These are phyloP conservation scores for Galagoides demidoff DNA, from an alignment of 2,797 vertebrate species.

Conservation along the genomic window DNA sequence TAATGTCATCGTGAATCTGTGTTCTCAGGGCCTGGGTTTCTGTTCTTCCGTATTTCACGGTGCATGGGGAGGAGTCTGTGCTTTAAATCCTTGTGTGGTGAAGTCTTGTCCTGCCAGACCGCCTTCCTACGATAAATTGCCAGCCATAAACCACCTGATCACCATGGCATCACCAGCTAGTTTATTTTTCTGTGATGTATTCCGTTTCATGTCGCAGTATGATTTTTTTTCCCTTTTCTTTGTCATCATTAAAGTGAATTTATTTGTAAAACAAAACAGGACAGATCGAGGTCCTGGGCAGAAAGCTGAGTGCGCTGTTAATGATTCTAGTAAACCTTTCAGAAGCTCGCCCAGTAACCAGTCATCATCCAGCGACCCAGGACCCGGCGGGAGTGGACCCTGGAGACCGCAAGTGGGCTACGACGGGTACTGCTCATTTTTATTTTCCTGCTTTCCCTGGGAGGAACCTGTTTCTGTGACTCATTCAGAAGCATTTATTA, in stretches of 20 bases:
- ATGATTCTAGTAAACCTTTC: slow-evolving; percentile 89
- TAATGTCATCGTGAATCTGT: neutral
- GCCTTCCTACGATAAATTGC: neutral
- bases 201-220: neutral
- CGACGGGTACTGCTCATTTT: slow-evolving; percentile 90
- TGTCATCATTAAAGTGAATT: slow-evolving; percentile 47
- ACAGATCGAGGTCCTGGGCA: slow-evolving; percentile 82
- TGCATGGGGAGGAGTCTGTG: neutral
- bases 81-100: neutral
- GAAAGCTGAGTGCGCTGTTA: slow-evolving; percentile 85
- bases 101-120: neutral
- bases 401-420: slow-evolving; percentile 96
- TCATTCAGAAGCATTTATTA: neutral
- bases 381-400: slow-evolving; percentile 93
- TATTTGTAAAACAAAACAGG: slow-evolving; percentile 69
- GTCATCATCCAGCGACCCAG: slow-evolving; percentile 97
- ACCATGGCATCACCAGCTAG: neutral
- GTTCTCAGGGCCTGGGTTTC: accelerated
- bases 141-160: neutral
- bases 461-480: neutral
- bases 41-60: neutral
- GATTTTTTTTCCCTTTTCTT: slow-evolving; percentile 11
- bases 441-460: neutral
- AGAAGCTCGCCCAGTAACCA: slow-evolving; percentile 98
- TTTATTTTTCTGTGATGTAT: neutral